Evolutionary conservation across 2,113 vertebrate genomes (phyloP).

Genomic region (Odobenus rosmarus): DNA sequence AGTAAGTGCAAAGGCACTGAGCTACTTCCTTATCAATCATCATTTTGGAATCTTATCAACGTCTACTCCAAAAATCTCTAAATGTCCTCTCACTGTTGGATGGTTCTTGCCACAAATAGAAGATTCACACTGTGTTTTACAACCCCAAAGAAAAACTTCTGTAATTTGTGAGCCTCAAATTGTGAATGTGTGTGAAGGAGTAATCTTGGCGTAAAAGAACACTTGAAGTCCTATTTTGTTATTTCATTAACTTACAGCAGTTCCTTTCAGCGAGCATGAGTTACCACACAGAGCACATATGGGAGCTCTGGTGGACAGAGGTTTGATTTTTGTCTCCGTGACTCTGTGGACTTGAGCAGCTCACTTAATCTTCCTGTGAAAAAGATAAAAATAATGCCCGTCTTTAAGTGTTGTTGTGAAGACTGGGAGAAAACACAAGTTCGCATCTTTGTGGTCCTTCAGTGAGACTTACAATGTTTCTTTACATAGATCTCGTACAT

Average conservation of each 20-base stretch:
- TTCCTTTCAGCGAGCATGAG: background rate
- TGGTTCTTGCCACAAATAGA: background rate
- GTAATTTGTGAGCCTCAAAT: background rate
- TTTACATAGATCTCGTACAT: background rate
- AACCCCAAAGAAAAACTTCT: background rate
- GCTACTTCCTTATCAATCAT: background rate
- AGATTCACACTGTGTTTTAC: background rate
- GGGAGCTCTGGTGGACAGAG: background rate
- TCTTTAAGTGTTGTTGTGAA: background rate
- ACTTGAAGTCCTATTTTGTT: background rate
- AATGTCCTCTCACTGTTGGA: background rate
- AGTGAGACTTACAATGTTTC: background rate
- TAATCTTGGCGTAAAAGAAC: background rate
- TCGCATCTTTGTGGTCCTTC: background rate
- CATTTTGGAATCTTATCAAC: background rate
- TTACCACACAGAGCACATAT: background rate
- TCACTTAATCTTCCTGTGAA: background rate
- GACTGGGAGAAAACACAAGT: background rate
- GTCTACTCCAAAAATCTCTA: background rate
- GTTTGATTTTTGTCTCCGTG: background rate
- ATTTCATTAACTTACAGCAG: background rate
- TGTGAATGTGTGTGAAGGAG: background rate
- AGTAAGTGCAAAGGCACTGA: background rate
- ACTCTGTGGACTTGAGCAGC: background rate
- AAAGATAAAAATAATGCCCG: background rate